These are phyloP conservation scores for Protaetia brevitarsis DNA, from an alignment of 1,140 invertebrate species.

Conservation along the genomic window DNA sequence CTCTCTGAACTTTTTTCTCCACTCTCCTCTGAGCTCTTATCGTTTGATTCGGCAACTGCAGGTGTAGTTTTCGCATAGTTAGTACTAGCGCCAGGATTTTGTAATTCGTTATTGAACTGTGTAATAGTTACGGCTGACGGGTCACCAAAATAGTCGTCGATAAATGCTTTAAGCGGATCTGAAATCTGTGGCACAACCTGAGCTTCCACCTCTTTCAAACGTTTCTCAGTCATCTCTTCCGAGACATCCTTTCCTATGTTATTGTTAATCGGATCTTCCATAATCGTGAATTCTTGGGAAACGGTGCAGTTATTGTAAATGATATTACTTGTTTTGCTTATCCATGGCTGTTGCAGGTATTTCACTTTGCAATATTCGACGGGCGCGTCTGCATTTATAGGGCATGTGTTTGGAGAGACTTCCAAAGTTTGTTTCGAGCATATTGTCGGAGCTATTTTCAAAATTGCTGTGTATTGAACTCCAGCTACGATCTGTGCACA, in stretches of 20 bases:
- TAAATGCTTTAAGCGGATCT: background rate
- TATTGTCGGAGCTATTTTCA: slow-evolving; percentile 39
- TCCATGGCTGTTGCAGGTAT: slow-evolving; percentile 44
- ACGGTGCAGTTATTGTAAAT: slow-evolving; percentile 46
- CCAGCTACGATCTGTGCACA: slow-evolving; percentile 42
- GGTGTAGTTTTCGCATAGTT: background rate
- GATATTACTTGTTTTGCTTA: slow-evolving; percentile 41
- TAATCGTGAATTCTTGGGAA: slow-evolving; percentile 40
- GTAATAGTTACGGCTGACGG: background rate
- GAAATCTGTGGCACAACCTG: background rate
- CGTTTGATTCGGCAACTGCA: background rate
- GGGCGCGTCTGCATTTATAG: slow-evolving; percentile 28
- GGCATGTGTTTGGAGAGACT: slow-evolving; percentile 24
- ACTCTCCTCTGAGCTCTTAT: background rate
- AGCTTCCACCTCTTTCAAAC: background rate
- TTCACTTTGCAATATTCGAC: slow-evolving; percentile 37
- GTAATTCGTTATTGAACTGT: too few species aligned
- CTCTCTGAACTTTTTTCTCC: background rate
- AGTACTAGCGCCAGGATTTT: background rate
- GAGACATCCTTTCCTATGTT: background rate
- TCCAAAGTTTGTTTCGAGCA: slow-evolving; percentile 33
- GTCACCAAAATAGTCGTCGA: background rate
- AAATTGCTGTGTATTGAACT: slow-evolving; percentile 41
- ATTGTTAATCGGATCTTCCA: background rate
- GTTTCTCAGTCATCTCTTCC: background rate